Evolutionary conservation across 2,888 invertebrate species (phyloP).

Genomic region (Drosophila paucipuncta): DNA sequence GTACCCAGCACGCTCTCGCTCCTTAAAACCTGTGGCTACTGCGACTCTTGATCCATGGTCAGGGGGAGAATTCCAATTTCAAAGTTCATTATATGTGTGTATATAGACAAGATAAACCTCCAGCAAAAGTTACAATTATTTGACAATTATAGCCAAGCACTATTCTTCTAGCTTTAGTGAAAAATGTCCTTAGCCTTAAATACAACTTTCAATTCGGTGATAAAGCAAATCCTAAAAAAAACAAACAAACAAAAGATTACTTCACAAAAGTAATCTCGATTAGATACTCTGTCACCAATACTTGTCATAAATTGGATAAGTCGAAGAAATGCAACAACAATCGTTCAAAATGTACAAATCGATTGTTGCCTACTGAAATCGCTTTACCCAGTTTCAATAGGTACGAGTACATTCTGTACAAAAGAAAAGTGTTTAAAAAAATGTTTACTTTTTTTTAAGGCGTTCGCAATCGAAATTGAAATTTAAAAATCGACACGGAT

Average conservation of each 20-base stretch:
- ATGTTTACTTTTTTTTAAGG: not conserved
- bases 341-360: not conserved
- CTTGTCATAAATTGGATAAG: not conserved
- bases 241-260: not conserved
- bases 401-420: too few species aligned
- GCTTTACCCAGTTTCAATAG: not conserved
- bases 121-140: not conserved
- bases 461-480: not conserved
- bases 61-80: not conserved
- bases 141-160: not conserved
- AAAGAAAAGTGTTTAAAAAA: not conserved
- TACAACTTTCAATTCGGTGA: not conserved
- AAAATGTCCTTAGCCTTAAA: not conserved
- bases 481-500: not conserved
- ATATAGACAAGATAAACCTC: not conserved
- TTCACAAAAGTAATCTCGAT: not conserved
- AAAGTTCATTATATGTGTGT: not conserved
- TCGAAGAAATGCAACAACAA: not conserved
- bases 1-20: slow-evolving; percentile 13
- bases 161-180: not conserved
- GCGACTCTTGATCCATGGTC: not conserved
- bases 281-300: not conserved
- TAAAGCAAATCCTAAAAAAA: not conserved
- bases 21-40: not conserved
- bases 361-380: not conserved